Evolutionary conservation across 2,888 invertebrate species (phyloP), one percentile per base, ranked within the genome.

Genomic region (Halictus quadricinctus): DNA sequence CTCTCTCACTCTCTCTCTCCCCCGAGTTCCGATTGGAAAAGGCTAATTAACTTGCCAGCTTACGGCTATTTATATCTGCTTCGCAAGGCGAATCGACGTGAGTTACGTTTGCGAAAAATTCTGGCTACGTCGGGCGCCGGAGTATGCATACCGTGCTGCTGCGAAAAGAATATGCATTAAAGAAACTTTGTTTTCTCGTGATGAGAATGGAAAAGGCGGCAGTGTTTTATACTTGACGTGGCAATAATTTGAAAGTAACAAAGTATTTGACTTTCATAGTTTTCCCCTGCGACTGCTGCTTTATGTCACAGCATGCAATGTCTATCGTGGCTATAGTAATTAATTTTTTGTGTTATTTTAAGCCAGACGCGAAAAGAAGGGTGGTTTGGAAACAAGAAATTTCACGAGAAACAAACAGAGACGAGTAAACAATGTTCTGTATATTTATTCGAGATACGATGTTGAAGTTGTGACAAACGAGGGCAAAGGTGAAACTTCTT

Each of bases 11-110:
- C 18, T 54, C 21, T 0, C 13, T 25, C 25, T 15, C 25, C 10
- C 25, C 13, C 15, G 5, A 25, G 25, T 60, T 29, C 25, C 60
- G 60, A 25, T 60, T 25, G 60, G 25, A 15, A 60, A 60, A 25
- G 60, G 60, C 60, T 60, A 60, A 60, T 60, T 60, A 25, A 60
- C 60, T 60, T 60, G 60, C 60, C 60, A 25, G 60, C 60, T 25
- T 60, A 25, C 60, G 13, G 25, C 60, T 60, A 60, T 60, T 60
- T 60, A 60, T 60, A 25, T 60, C 12, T 60, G 25, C 25, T n/a
- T n/a, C 25, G 60, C 25, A 13, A 60, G n/a, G 25, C 25, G 60
- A 60, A 60, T 60, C 60, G 13, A 25, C 60, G 60, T 6, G 60
- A 60, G 25, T 13, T 25, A 25, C 12, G 25, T 25, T 15, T 29